Base-by-base conservation (phyloP, 1,140 invertebrate genomes). In the Sipha flava region DNA sequence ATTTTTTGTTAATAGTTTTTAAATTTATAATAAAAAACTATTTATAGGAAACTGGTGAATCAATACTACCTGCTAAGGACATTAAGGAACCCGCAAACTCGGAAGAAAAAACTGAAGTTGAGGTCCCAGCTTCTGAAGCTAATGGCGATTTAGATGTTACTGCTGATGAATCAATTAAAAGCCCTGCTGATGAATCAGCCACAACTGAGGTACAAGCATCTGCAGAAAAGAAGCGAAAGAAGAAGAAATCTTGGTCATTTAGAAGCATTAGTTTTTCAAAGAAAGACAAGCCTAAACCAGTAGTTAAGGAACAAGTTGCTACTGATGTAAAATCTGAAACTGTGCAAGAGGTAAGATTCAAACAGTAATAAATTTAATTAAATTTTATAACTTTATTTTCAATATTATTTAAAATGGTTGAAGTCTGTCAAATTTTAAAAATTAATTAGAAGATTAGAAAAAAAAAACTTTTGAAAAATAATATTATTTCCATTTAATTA, bases 231-330 rank as follows among this genome's bases (percentile, higher is more conserved):
- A 93, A 93, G 86, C 91, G 93, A 82, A 92, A 92, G 87, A 90
- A 91, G 37, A 94, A 93, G 88, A 94, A 93, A 88, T 93, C 93
- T 87, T 94, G 92, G 92, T 93, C 92, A 81, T 92, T 93, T 87
- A 90, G 92, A 84, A 92, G 90, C 83, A 92, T 94, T 86, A 93
- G 92, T 83, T 94, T 94, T 85, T 91, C 91, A 84, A 92, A 91
- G 85, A 94, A 93, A 85, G 93, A 94, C 83, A 94, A 94, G 87
- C 91, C 89, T 81, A 94, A 94, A 86, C 92, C 92, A 80, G 88
- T 23, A 16, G 21, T 57, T 23, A 77, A 77, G 26, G 31, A 77
- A 54, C 18, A n/a, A 18, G 12, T 37, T 7, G 21, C 34, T 16
- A n/a, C n/a, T 54, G 70, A 75, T 5, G 70, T 75, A 16, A 77